Percentiles rank a stretch among this genome's conserved stretches.
phyloP scores from a whole-genome alignment of 1,140 invertebrate genomes.

The Tetranychus urticae region DNA sequence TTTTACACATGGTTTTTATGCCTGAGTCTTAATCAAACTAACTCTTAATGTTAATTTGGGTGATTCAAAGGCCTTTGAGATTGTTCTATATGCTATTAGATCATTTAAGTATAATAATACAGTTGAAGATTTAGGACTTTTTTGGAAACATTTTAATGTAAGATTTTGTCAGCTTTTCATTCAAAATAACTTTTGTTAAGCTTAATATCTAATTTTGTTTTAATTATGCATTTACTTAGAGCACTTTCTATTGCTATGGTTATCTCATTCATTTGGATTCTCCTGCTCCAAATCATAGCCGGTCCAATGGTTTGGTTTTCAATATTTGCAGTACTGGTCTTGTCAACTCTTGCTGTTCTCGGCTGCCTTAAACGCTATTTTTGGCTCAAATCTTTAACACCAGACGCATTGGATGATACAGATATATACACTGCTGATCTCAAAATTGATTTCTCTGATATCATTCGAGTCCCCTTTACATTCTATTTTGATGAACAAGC shows the following conservation, averaged over 20 bases:
- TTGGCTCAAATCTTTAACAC: background rate
- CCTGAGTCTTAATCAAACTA: too few relatives aligned
- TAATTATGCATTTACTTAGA: slow-evolving; percentile 12
- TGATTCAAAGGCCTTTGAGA: background rate
- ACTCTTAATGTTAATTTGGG: background rate
- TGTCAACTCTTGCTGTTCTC: slow-evolving; percentile 38
- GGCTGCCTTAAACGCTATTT: slow-evolving; percentile 4
- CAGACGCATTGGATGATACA: background rate
- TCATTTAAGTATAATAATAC: slow-evolving; percentile 28
- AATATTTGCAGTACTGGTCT: slow-evolving; percentile 38
- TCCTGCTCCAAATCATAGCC: slow-evolving; percentile 63
- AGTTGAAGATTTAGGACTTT: slow-evolving; percentile 42
- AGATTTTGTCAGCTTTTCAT: slow-evolving; percentile 11
- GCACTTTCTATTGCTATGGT: slow-evolving; percentile 38
- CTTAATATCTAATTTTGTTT: background rate
- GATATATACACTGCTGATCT: background rate
- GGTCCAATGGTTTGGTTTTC: slow-evolving; percentile 63
- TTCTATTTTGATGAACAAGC: slow-evolving; percentile 1
- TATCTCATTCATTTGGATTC: slow-evolving; percentile 58
- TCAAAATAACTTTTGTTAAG: background rate
- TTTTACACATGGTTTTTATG: too few relatives aligned
- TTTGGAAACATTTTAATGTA: slow-evolving; percentile 39
- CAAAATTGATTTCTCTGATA: background rate
- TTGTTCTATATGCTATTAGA: too few relatives aligned
- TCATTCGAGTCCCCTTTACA: background rate